These are phyloP conservation scores for Lacerta agilis DNA, from an alignment of 2,797 vertebrate genomes.

Conservation along the genomic window DNA sequence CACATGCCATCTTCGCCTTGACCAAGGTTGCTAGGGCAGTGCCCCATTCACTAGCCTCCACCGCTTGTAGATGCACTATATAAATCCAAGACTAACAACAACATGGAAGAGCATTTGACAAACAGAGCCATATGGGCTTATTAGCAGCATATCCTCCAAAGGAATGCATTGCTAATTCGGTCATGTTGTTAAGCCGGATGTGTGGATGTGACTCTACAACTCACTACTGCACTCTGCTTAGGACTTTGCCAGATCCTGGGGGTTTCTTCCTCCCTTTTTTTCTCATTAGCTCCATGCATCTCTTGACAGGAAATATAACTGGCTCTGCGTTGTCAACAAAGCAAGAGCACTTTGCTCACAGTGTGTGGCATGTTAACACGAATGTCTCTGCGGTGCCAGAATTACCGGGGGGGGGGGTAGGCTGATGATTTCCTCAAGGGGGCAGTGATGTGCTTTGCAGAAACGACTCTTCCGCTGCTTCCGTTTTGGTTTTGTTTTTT, in stretches of 20 bases:
- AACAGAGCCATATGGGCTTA: not conserved
- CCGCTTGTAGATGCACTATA: too few relatives aligned
- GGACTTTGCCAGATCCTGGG: slow-evolving; percentile 6
- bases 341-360: not conserved
- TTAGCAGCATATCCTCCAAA: not conserved
- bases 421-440: slow-evolving; percentile 60
- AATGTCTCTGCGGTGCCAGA: not conserved
- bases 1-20: too few relatives aligned
- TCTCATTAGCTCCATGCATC: not conserved
- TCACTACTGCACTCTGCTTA: not conserved
- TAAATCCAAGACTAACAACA: not conserved
- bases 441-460: slow-evolving; percentile 58
- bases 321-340: not conserved
- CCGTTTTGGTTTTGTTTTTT: not conserved
- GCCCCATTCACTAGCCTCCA: too few relatives aligned
- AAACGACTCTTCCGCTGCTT: not conserved
- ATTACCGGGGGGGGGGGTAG: not conserved
- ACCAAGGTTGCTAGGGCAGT: too few relatives aligned
- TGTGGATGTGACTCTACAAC: not conserved
- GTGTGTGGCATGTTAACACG: slow-evolving; percentile 13
- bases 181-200: not conserved
- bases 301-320: slow-evolving; percentile 9
- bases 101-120: not conserved
- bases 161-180: not conserved
- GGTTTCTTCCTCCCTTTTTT: not conserved